phyloP scores from a whole-genome alignment of 1,140 invertebrate genomes.

The Heterodera carotae region DNA sequence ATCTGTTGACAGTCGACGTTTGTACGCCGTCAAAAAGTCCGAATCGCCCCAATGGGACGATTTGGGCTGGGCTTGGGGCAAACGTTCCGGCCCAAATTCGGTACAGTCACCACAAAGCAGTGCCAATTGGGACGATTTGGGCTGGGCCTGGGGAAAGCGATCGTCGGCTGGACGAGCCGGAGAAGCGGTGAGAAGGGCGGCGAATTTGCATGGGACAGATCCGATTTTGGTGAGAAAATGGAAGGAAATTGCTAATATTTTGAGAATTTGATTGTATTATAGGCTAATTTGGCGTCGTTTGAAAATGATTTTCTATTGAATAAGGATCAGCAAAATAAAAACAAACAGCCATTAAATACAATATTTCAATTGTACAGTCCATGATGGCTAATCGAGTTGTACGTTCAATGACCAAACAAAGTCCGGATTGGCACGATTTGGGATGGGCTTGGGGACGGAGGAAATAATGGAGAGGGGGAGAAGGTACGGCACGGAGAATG shows the following conservation, averaged over 20 bases:
- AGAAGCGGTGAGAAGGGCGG: neutral
- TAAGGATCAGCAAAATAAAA: no score
- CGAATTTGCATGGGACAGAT: neutral
- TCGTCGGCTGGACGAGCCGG: conserved; percentile 22
- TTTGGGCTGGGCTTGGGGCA: conserved; percentile 46
- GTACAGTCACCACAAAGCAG: neutral
- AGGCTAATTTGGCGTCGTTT: no score
- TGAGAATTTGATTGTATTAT: no score
- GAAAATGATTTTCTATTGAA: no score
- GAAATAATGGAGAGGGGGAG: neutral
- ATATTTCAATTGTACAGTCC: neutral
- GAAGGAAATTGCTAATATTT: no score
- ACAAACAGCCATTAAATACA: neutral
- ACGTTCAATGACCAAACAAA: conserved; percentile 38
- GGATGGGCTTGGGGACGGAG: conserved; percentile 54
- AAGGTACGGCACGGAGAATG: neutral
- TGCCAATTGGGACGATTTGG: conserved; percentile 25
- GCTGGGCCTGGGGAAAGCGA: conserved; percentile 28
- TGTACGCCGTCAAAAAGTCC: conserved; percentile 26
- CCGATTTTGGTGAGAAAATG: neutral
- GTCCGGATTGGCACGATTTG: conserved; percentile 51
- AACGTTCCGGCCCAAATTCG: conserved; percentile 29
- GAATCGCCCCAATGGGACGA: conserved; percentile 43
- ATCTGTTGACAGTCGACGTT: neutral
- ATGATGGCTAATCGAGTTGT: conserved; percentile 9